These are phyloP conservation scores for Melangyna quadrimaculata DNA, from an alignment of 2,888 invertebrate species.

Conservation along the genomic window DNA sequence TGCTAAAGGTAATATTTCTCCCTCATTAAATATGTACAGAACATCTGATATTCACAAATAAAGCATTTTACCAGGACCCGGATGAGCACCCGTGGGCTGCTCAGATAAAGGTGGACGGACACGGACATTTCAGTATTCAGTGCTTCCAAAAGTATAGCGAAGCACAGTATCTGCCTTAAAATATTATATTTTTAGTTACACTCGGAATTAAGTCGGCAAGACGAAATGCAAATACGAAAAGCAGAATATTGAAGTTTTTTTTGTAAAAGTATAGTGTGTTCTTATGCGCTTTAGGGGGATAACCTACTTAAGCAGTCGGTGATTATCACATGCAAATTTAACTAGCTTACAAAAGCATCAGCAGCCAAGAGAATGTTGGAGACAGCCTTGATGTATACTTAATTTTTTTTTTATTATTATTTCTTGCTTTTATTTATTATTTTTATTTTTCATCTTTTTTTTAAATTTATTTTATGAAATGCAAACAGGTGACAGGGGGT, in stretches of 20 bases:
- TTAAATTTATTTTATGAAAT: slow-evolving; percentile 37
- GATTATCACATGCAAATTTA: slow-evolving; percentile 71
- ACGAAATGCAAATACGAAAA: slow-evolving; percentile 56
- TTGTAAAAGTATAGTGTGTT: slow-evolving; percentile 27
- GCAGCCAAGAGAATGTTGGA: slow-evolving; percentile 40
- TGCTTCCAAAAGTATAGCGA: background rate
- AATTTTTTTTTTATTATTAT: slow-evolving; percentile 21
- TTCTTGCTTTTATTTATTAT: background rate
- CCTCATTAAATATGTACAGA: slow-evolving; percentile 64
- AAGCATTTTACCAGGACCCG: slow-evolving; percentile 26
- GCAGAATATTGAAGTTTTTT: slow-evolving; percentile 50
- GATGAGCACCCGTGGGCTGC: background rate
- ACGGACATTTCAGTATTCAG: slow-evolving; percentile 7
- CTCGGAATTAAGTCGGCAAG: slow-evolving; percentile 45
- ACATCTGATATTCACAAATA: slow-evolving; percentile 66
- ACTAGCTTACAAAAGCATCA: slow-evolving; percentile 66
- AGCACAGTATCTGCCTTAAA: slow-evolving; percentile 31
- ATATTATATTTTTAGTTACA: slow-evolving; percentile 15
- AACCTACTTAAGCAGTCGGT: slow-evolving; percentile 69
- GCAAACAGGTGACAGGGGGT: slow-evolving; percentile 66
- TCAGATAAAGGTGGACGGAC: slow-evolving; percentile 6
- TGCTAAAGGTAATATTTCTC: slow-evolving; percentile 58
- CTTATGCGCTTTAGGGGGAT: slow-evolving; percentile 62
- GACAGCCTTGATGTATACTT: slow-evolving; percentile 56
- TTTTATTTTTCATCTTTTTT: background rate